These are phyloP conservation scores for Calliphora vicina DNA, from an alignment of 1,140 invertebrate species.

Conservation along the genomic window DNA sequence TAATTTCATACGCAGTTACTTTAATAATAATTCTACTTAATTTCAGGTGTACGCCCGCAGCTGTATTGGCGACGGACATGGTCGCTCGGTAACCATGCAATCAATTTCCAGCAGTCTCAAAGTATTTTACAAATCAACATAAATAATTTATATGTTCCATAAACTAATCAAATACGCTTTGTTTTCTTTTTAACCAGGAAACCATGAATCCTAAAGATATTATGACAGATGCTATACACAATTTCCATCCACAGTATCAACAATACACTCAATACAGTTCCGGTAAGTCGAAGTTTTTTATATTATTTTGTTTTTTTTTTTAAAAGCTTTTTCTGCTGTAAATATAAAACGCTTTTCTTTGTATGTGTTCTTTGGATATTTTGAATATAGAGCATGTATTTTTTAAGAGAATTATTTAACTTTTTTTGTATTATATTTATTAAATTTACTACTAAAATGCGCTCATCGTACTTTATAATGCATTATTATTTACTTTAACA, in stretches of 20 bases:
- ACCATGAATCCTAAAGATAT: conserved; percentile 99
- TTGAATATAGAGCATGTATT: neutral
- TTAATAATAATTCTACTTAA: neutral
- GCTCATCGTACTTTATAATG: neutral
- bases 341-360: neutral
- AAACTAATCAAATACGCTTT: conserved; percentile 26
- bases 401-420: too few species aligned
- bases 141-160: neutral
- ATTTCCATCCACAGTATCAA: conserved; percentile 99
- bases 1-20: too few species aligned
- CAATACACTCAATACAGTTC: conserved; percentile 99
- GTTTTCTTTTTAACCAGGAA: conserved; percentile 73
- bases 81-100: conserved; percentile 96
- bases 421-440: too few species aligned
- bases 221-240: conserved; percentile 99
- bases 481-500: neutral
- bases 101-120: conserved; percentile 98
- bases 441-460: neutral
- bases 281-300: conserved; percentile 67
- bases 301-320: neutral
- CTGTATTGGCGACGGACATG: conserved; percentile 80
- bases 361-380: neutral
- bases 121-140: conserved; percentile 65
- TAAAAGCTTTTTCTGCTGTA: neutral
- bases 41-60: conserved; percentile 73